Percentiles rank a stretch among this genome's conserved stretches.
phyloP scores from a whole-genome alignment of 2,797 vertebrate species.

The Oreochromis grahami region DNA sequence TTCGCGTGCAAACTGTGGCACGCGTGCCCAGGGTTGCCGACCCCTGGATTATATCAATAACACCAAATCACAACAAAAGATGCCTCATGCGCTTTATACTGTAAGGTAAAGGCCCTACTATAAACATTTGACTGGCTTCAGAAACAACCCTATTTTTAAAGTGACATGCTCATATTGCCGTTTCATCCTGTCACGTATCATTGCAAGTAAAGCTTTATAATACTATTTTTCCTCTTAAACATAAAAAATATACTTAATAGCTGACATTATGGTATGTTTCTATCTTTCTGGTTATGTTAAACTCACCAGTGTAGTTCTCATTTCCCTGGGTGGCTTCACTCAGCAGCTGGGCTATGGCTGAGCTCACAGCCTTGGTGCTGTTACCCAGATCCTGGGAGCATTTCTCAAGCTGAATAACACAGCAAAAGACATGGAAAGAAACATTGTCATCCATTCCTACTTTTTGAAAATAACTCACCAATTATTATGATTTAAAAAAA shows the following conservation, averaged over 20 bases:
- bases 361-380: conserved; percentile 94
- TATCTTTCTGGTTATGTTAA: neutral
- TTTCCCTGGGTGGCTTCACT: conserved; percentile 95
- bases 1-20: too few species aligned
- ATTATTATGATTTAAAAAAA: neutral
- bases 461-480: neutral
- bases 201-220: neutral
- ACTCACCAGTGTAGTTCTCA: conserved; percentile 94
- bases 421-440: neutral
- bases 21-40: too few species aligned
- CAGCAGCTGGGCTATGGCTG: conserved; percentile 90
- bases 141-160: neutral
- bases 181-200: neutral
- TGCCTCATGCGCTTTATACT: neutral
- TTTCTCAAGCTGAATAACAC: conserved; percentile 84
- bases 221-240: neutral
- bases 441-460: neutral
- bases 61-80: neutral
- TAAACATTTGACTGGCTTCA: neutral
- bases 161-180: neutral
- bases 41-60: too few species aligned
- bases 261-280: neutral
- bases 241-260: neutral
- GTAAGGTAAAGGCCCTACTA: neutral
- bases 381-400: conserved; percentile 94